A percentile compares a stretch with the other conserved stretches of the same genome.
Conservation (phyloP, 2,797 vertebrate genomes). For the Phylloscopus collybita region DNA sequence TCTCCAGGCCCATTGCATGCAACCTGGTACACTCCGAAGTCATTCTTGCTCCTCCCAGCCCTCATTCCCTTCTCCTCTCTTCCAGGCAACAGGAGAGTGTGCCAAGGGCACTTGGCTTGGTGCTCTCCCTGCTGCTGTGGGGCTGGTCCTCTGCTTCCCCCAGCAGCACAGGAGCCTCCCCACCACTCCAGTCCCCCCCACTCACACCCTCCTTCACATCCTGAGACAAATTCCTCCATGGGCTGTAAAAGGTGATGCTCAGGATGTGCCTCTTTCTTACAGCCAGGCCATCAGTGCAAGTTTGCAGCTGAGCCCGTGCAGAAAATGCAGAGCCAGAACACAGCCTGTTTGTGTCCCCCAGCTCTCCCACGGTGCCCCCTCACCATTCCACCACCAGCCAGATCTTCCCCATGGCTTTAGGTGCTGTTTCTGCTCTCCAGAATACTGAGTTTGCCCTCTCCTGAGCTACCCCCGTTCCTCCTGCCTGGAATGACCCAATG, state of each 20-base stretch:
- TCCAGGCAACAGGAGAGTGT: not conserved
- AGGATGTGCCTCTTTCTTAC: not conserved
- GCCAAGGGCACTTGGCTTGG: not conserved
- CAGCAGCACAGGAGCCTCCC: not conserved
- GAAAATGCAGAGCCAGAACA: not conserved
- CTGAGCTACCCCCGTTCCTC: not conserved
- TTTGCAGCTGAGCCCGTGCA: not conserved
- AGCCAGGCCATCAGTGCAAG: not conserved
- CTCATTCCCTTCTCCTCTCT: not conserved
- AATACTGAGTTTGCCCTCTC: not conserved
- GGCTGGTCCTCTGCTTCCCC: not conserved
- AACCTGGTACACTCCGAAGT: not conserved
- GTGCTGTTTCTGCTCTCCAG: not conserved
- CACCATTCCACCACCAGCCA: not conserved
- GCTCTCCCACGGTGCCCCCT: not conserved
- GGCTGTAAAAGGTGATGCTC: not conserved
- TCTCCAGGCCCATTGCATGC: not conserved
- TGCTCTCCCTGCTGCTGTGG: not conserved
- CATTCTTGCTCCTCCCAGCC: not conserved
- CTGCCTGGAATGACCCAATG: not conserved
- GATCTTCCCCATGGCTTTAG: not conserved
- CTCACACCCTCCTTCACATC: not conserved
- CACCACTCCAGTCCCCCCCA: not conserved
- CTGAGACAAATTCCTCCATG: rapidly evolving
- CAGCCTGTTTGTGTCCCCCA: not conserved